Percentiles rank a stretch among this genome's conserved stretches.
phyloP scores from a whole-genome alignment of 2,113 vertebrate species.

The Chloebia gouldiae region DNA sequence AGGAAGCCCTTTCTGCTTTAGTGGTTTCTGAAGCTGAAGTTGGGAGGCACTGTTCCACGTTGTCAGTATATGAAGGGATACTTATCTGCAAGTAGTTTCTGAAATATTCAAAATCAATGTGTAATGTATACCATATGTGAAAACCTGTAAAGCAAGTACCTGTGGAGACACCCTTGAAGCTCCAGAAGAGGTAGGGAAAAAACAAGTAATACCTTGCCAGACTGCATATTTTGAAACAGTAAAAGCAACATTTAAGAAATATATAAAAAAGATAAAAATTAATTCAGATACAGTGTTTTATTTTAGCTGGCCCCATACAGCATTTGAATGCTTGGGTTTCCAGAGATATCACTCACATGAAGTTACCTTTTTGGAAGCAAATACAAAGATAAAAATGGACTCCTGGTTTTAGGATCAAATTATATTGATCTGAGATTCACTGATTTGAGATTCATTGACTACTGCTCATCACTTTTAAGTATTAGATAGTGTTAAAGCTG shows the following conservation, averaged over 20 bases:
- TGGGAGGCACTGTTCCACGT: background rate
- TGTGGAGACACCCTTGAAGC: background rate
- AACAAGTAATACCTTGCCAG: background rate
- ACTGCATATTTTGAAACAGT: background rate
- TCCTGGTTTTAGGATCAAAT: background rate
- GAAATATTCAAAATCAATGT: background rate
- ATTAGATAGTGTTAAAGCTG: background rate
- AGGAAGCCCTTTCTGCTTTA: background rate
- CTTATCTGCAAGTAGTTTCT: background rate
- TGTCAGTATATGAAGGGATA: background rate
- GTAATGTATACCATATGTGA: background rate
- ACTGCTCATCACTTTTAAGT: background rate
- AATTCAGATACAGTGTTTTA: background rate
- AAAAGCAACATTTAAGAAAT: background rate
- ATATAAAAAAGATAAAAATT: background rate
- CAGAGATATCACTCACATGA: background rate
- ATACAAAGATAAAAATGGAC: background rate
- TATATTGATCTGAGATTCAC: too few relatives aligned
- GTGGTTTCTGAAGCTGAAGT: background rate
- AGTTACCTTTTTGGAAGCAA: background rate
- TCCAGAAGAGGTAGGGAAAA: background rate
- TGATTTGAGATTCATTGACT: background rate
- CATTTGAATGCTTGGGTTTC: background rate
- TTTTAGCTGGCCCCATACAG: background rate
- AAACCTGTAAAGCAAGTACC: background rate